Base-by-base conservation (phyloP, 2,888 invertebrate species). In the Deilephila elpenor region DNA sequence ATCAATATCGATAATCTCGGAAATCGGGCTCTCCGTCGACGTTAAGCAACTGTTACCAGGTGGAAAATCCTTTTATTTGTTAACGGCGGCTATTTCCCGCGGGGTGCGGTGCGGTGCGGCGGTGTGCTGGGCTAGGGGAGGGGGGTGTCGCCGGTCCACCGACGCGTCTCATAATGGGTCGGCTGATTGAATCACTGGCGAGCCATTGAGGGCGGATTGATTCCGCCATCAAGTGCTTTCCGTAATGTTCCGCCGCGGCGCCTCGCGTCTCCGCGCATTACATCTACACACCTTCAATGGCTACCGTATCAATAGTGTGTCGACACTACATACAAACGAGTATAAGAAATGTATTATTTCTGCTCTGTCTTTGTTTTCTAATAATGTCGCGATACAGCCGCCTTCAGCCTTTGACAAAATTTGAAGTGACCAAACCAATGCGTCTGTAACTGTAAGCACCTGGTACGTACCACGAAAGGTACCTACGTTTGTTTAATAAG, bases 141-240 rank as follows among this genome's bases (percentile, higher is more conserved):
- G 44, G 44, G 44, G 56, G 19, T 56, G 56, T 56, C n/a, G 56
- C 37, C 67, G 44, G 51, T 17, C 44, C 44, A 37, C 51, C 51
- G 67, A 51, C 67, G 67, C 17, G 67, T 51, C 67, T 67, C 67
- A 86, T 90, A 91, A 91, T 91, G 88, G 91, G 86, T 87, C 85
- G 78, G 82, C 80, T 88, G 91, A 91, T 91, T 90, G 89, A 89
- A 91, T 91, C 89, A 87, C 85, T 84, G 82, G 85, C 85, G 80
- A 84, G 84, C 89, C 85, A 89, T 90, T 91, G 87, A 88, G 74
- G 80, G 83, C 77, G 81, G 85, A 89, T 89, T 85, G 89, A 88
- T 89, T 85, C 81, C 78, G 76, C 82, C 84, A 88, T 88, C 87
- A 84, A 85, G 80, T 83, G 85, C 84, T 81, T 81, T 80, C 76